Evolutionary conservation across 1,140 invertebrate genomes (phyloP).

Genomic region (Carcinoscorpius rotundicauda): DNA sequence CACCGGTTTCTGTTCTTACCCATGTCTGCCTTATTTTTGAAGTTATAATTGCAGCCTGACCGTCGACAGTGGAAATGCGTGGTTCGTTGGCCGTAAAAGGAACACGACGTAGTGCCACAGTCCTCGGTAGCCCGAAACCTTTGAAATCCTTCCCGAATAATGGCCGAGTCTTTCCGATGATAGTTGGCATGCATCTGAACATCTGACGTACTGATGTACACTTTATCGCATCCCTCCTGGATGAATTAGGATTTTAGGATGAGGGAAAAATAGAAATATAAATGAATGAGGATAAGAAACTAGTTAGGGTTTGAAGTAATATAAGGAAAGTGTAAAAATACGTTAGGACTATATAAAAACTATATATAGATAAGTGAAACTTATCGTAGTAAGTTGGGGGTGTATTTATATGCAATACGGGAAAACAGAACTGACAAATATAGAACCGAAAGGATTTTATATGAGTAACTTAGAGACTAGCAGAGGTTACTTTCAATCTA

Average conservation of each 20-base stretch:
- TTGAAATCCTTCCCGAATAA: constrained; percentile 92
- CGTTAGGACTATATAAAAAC: too few species aligned
- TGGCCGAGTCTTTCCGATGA: constrained; percentile 92
- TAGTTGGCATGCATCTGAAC: constrained; percentile 99
- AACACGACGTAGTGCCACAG: constrained; percentile 71
- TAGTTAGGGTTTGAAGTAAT: too few species aligned
- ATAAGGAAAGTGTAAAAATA: too few species aligned
- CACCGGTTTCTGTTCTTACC: constrained; percentile 47
- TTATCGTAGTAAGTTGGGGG: too few species aligned
- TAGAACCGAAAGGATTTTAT: too few species aligned
- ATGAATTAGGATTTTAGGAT: too few species aligned
- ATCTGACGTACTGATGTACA: constrained; percentile 96
- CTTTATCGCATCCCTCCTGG: constrained; percentile 83
- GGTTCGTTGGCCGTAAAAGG: constrained; percentile 86
- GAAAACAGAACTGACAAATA: too few species aligned
- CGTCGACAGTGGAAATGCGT: constrained; percentile 95
- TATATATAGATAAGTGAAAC: too few species aligned
- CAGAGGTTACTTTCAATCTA: too few species aligned
- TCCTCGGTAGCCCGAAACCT: constrained; percentile 81
- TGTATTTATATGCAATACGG: too few species aligned
- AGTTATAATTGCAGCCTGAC: constrained; percentile 80
- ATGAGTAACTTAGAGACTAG: too few species aligned
- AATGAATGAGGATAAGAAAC: too few species aligned
- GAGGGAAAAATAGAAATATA: constrained; percentile 4
- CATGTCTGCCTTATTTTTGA: constrained; percentile 99